Base-by-base conservation (phyloP, 2,797 vertebrate genomes). In the Poecilia wingei region DNA sequence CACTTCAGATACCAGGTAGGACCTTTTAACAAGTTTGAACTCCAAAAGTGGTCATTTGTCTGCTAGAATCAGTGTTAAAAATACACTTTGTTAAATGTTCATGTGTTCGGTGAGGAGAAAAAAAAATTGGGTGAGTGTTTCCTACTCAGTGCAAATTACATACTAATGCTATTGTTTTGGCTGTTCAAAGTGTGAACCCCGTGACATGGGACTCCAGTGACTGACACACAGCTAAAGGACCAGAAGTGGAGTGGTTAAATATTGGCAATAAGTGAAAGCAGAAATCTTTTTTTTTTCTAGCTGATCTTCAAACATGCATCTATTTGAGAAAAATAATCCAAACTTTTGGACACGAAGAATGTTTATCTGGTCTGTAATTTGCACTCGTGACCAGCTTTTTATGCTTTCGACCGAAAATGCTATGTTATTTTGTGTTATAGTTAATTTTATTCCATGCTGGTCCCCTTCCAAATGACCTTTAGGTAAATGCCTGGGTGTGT, bases 381-480 rank as follows among this genome's bases (percentile, higher is more conserved):
- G 86, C 75, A 83, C 84, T 82, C 75, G 43, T 47, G n/a, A 59
- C 61, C 64, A 14, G 45, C 46, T 80, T 75, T 72, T 73, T 82
- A 77, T 80, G 61, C 3, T 20, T 84, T 79, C 83, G 85, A 89
- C 88, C 76, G 79, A 76, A 89, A 88, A 88, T 73, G 75, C 82
- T 86, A 31, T 82, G 76, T 85, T 90, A 46, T 90, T 85, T 91
- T 84, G 84, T 12, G 82, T 87, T 85, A 79, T 86, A 82, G 85
- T 87, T 79, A 87, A 88, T 91, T 92, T 79, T 92, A 79, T 89
- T 91, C 87, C 89, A 91, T 91, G 87, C 84, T 53, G 83, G 92
- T 88, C 76, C 75, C 39, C 10, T 86, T 84, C 75, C 69, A 82
- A 55, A 74, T 89, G 90, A 94, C 92, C 91, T 91, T 92, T 88